Conservation (phyloP, 2,113 vertebrate species). For the Cercocebus atys region DNA sequence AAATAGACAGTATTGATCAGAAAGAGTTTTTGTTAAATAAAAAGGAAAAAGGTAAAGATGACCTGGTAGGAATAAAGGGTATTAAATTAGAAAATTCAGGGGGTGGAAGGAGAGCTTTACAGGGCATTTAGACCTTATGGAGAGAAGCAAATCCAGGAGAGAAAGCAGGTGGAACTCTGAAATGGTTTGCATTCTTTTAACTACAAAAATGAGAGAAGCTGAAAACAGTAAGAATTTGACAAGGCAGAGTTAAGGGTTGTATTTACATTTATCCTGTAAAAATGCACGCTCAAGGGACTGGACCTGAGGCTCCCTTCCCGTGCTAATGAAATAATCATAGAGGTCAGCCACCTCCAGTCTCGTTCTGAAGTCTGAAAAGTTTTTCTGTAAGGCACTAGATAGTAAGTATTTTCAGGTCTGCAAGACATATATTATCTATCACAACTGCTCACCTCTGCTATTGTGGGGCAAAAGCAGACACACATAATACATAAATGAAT, state of each 20-base stretch:
- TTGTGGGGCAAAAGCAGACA: background rate
- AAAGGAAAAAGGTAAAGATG: background rate
- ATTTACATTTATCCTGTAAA: background rate
- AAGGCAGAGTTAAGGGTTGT: constrained; percentile 3
- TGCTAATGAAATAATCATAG: constrained; percentile 53
- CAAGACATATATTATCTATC: background rate
- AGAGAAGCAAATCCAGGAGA: background rate
- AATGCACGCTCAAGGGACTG: background rate
- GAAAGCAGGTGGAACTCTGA: background rate
- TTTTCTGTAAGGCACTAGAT: background rate
- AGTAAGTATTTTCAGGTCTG: background rate
- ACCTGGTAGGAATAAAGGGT: background rate
- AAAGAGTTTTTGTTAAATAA: background rate
- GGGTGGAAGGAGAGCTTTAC: background rate
- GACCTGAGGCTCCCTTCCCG: background rate
- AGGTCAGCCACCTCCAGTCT: background rate
- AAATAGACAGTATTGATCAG: background rate
- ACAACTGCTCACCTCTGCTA: background rate
- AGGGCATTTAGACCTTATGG: background rate
- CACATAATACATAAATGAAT: background rate
- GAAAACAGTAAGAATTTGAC: constrained; percentile 17
- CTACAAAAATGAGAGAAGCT: background rate
- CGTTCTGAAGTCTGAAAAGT: background rate
- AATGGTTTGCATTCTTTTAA: background rate
- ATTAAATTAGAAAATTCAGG: background rate